Evolutionary conservation across 1,140 invertebrate genomes (phyloP), one percentile per base, ranked within the genome.

Genomic region (Caenorhabditis inopinata): DNA sequence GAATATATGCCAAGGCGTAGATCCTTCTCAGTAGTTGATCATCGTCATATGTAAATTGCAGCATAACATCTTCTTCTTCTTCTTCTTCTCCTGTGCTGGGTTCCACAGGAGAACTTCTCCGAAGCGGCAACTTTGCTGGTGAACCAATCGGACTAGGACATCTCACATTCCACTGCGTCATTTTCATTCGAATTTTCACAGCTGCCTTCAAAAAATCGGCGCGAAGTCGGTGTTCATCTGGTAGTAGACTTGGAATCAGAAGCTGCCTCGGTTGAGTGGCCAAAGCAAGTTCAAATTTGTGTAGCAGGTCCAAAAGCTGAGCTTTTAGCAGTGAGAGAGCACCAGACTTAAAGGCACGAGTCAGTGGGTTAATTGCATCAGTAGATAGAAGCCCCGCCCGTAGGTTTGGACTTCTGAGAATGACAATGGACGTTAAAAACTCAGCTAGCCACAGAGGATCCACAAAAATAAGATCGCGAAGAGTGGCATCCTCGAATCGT

Each of bases 391-490:
- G 21, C 68, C 79, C 80, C 12, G 51, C 47, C 9, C 46, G 29
- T 6, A 80, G 48, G 11, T 51, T 45, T n/a, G 84, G 76, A n/a
- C 82, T 86, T 68, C 92, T 2, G 90, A 89, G 0, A 91, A 89
- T 79, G 91, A 98, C 94, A 0, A 98, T 95, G 89, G 96, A 94
- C 0, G 96, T 95, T 14, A 99, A 89, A 92, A 98, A 95, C 89
- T 98, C 96, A 90, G 96, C 98, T 4, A 99, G 91, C 96, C 96
- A 99, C 87, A 98, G 96, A 0, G 96, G 96, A 90, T 98, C 94
- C 16, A 99, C 90, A 89, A 97, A 97, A 87, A 95, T 95, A 27
- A 97, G 91, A 90, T 98, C 96, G 87, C 95, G 94, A 0, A 99
- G 90, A 0, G 95, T 95, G 1, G 94, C 94, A 89, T 99, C 97